Conservation (phyloP, 1,140 invertebrate species). For the Drosophila ercepeae region DNA sequence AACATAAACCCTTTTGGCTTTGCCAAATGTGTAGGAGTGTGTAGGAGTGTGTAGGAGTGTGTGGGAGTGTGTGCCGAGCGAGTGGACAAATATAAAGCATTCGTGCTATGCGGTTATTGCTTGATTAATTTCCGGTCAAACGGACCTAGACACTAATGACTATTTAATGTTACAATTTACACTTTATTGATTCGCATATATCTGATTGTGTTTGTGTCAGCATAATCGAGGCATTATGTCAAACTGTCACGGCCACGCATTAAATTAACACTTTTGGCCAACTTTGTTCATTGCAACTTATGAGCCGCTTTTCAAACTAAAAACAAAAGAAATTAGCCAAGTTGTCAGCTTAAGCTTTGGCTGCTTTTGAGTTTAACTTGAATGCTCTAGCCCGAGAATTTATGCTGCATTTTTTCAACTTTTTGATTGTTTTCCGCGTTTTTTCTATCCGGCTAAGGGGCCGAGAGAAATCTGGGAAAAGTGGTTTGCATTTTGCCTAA, state of each 20-base stretch:
- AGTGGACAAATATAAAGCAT: slow-evolving; percentile 76
- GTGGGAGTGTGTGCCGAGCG: slow-evolving; percentile 20
- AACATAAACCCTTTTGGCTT: slow-evolving; percentile 67
- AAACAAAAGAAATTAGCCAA: slow-evolving; percentile 41
- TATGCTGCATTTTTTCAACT: slow-evolving; percentile 27
- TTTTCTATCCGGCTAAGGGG: not conserved
- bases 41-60: not conserved
- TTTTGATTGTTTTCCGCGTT: slow-evolving; percentile 9
- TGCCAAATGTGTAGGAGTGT: not conserved
- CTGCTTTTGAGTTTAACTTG: slow-evolving; percentile 20
- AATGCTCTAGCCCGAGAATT: slow-evolving; percentile 19
- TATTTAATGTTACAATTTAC: slow-evolving; percentile 82
- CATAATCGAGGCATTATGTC: slow-evolving; percentile 66
- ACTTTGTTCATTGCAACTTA: slow-evolving; percentile 10
- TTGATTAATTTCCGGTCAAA: slow-evolving; percentile 82
- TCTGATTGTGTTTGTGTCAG: slow-evolving; percentile 47
- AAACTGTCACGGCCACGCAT: slow-evolving; percentile 55
- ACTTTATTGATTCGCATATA: slow-evolving; percentile 72
- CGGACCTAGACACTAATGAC: slow-evolving; percentile 75
- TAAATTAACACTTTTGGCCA: slow-evolving; percentile 41
- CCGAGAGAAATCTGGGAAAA: slow-evolving; percentile 19
- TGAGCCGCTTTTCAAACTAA: slow-evolving; percentile 10
- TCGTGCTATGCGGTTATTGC: slow-evolving; percentile 67
- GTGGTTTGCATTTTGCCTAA: slow-evolving; percentile 57
- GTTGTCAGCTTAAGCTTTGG: slow-evolving; percentile 25